Evolutionary conservation across 2,113 vertebrate genomes (phyloP).

Genomic region (Physeter macrocephalus): DNA sequence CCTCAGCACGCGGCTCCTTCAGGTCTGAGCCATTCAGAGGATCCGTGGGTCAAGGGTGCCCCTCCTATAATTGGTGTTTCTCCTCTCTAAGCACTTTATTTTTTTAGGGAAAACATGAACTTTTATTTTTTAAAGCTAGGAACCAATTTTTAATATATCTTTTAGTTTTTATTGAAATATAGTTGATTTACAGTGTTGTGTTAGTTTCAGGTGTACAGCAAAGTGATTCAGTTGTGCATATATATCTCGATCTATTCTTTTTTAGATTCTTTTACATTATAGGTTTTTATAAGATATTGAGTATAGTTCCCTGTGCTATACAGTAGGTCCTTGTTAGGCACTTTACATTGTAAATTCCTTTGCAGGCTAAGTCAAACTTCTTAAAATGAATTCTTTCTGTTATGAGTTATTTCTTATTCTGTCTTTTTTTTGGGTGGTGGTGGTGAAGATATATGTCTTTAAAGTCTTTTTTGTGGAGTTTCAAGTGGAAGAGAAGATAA

Average conservation of each 20-base stretch:
- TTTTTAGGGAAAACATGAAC: neutral
- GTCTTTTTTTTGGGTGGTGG: neutral
- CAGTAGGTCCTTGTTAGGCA: neutral
- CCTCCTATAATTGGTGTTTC: neutral
- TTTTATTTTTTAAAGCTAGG: neutral
- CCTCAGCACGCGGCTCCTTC: neutral
- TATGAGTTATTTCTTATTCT: neutral
- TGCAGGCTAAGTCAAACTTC: neutral
- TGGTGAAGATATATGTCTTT: neutral
- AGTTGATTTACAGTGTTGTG: neutral
- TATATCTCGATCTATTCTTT: neutral
- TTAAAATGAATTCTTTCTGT: slow-evolving; percentile 14
- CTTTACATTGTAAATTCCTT: neutral
- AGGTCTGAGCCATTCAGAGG: neutral
- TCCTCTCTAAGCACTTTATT: neutral
- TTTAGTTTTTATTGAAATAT: neutral
- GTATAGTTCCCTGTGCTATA: neutral
- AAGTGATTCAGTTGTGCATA: neutral
- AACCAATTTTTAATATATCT: neutral
- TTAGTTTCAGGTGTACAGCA: neutral
- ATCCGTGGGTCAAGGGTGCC: accelerated
- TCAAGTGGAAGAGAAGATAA: slow-evolving; percentile 16
- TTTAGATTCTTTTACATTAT: neutral
- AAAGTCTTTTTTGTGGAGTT: neutral
- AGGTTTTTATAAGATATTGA: neutral